Conservation (phyloP, 2,113 vertebrate genomes). For the Tragelaphus buxtoni region DNA sequence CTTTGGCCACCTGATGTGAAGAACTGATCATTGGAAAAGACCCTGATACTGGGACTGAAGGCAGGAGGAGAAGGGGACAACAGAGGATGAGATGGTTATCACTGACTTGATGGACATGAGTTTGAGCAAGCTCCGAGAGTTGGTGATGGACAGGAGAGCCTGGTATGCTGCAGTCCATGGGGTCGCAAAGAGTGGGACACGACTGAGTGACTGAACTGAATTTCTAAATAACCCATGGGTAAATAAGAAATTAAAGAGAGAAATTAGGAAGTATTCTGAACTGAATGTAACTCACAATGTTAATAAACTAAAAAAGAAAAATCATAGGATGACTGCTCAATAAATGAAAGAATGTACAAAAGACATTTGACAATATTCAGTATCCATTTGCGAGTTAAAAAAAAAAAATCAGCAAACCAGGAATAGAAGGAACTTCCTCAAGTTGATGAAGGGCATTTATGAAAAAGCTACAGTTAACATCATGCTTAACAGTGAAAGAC, state of each 20-base stretch:
- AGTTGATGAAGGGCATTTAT: neutral
- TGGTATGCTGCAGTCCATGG: neutral
- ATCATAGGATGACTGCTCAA: neutral
- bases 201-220: neutral
- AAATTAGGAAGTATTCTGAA: neutral
- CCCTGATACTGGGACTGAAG: neutral
- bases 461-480: neutral
- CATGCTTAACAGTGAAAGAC: neutral
- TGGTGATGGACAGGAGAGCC: neutral
- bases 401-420: neutral
- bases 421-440: neutral
- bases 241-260: neutral
- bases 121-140: neutral
- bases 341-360: neutral
- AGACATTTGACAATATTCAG: neutral
- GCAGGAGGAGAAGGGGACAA: neutral
- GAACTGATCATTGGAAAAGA: neutral
- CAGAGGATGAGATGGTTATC: neutral
- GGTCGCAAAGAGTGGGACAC: neutral
- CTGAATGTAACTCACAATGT: neutral
- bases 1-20: neutral
- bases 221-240: neutral
- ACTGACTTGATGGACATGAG: neutral
- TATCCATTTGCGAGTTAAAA: neutral
- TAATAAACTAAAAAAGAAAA: neutral